Base-by-base conservation (phyloP, 2,797 vertebrate genomes). In the Chaetophractus vellerosus region DNA sequence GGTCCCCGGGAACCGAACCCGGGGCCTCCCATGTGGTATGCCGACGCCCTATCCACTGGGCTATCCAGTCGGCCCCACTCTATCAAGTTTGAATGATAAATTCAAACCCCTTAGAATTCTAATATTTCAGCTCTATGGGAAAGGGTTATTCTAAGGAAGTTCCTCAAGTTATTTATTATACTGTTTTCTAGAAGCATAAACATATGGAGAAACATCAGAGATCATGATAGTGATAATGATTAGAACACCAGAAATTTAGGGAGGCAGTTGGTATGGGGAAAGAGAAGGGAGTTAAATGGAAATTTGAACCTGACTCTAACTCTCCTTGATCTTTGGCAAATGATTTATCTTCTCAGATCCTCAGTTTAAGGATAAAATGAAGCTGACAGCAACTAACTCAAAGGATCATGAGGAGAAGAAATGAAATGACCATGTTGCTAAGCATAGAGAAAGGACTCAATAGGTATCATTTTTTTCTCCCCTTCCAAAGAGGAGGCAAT, bases 341-440 rank as follows among this genome's bases (percentile, higher is more conserved):
- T 69, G n/a, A 82, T 5, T 80, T 61, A 74, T 84, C 4, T 80
- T 93, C 45, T 91, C 79, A 88, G 76, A 91, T 86, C 12, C 26
- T 55, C 31, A 59, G 21, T 55, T 96, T 90, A 89, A 92, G 61
- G 16, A 94, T 57, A 97, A 84, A 93, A 89, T 57, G 18, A 94
- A 85, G 48, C 10, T 23, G 61, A 64, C 23, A 91, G 3, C 50
- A 86, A 16, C 55, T 87, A 90, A 88, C 50, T 45, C 57, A 26
- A 86, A 66, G 21, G 4, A 75, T 71, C 41, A 80, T 55, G 55
- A 64, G 57, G 63, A 88, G 45, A 94, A 95, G 79, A 71, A 80
- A 31, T 61, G 41, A 68, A 72, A 94, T 80, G 21, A 38, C 55
- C 55, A 90, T 24, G 88, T 1, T 72, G 59, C 63, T 31, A 31